These are phyloP conservation scores for Choristoneura fumiferana DNA, from an alignment of 1,140 invertebrate species.

Conservation along the genomic window DNA sequence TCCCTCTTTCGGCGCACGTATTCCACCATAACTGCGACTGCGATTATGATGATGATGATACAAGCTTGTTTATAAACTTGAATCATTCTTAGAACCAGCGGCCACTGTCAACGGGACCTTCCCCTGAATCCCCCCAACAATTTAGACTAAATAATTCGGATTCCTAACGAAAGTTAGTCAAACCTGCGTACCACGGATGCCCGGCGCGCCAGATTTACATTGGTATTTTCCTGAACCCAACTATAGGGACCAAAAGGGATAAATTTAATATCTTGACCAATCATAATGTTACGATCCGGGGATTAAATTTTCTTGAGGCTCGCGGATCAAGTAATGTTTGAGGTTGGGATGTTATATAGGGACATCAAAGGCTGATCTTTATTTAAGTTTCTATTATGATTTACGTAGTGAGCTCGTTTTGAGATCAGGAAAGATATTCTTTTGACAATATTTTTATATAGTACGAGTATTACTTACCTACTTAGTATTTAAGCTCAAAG, in stretches of 20 bases:
- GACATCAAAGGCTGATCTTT: too few species aligned
- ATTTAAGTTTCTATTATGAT: background rate
- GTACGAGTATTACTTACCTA: too few species aligned
- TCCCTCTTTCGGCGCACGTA: too few species aligned
- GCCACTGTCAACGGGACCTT: constrained; percentile 5
- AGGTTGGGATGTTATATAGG: too few species aligned
- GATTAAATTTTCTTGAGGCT: constrained; percentile 9
- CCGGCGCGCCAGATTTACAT: constrained; percentile 28
- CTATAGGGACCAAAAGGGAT: constrained; percentile 12
- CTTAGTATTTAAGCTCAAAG: too few species aligned
- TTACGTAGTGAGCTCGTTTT: background rate
- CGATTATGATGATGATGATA: too few species aligned
- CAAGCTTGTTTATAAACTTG: too few species aligned
- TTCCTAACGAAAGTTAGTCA: constrained; percentile 51
- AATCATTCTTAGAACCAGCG: too few species aligned
- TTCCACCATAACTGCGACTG: too few species aligned
- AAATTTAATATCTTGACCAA: constrained; percentile 15
- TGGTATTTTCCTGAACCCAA: constrained; percentile 30
- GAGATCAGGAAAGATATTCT: background rate
- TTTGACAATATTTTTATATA: too few species aligned
- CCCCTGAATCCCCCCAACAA: constrained; percentile 29
- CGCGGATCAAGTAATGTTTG: too few species aligned
- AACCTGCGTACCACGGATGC: constrained; percentile 23
- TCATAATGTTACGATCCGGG: constrained; percentile 5
- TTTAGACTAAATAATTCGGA: constrained; percentile 55